phyloP scores from a whole-genome alignment of 2,797 vertebrate genomes.

The Choloepus didactylus region DNA sequence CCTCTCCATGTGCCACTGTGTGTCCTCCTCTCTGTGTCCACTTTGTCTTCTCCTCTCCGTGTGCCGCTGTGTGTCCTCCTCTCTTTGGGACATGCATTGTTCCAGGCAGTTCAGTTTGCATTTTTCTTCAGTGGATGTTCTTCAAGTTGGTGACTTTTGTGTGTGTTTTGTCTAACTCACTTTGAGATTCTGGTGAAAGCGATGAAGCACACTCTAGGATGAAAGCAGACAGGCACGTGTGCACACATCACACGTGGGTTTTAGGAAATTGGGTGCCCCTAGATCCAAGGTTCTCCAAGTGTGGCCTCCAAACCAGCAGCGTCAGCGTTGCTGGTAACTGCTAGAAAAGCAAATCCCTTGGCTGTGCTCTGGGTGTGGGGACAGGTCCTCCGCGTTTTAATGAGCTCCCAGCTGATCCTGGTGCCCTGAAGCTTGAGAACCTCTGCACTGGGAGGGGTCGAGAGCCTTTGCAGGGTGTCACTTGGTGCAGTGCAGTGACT shows the following conservation, averaged over 20 bases:
- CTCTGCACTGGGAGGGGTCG: neutral
- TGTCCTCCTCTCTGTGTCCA: neutral
- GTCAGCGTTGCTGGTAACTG: neutral
- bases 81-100: neutral
- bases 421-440: neutral
- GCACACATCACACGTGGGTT: neutral
- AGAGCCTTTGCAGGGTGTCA: neutral
- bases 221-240: neutral
- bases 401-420: neutral
- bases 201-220: neutral
- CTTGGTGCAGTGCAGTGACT: neutral
- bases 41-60: neutral
- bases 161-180: slow-evolving; percentile 26
- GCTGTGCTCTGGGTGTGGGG: neutral
- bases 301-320: too few species aligned
- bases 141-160: neutral
- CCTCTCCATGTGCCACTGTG: too few species aligned
- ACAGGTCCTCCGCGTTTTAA: neutral
- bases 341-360: neutral
- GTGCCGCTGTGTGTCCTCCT: neutral
- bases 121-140: neutral
- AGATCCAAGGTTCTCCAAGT: neutral
- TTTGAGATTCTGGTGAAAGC: neutral
- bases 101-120: neutral
- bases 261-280: neutral